A percentile compares a stretch with the other conserved stretches of the same genome.
Evolutionary conservation across 2,797 vertebrate species (phyloP).

Genomic region (Pempheris klunzingeri): DNA sequence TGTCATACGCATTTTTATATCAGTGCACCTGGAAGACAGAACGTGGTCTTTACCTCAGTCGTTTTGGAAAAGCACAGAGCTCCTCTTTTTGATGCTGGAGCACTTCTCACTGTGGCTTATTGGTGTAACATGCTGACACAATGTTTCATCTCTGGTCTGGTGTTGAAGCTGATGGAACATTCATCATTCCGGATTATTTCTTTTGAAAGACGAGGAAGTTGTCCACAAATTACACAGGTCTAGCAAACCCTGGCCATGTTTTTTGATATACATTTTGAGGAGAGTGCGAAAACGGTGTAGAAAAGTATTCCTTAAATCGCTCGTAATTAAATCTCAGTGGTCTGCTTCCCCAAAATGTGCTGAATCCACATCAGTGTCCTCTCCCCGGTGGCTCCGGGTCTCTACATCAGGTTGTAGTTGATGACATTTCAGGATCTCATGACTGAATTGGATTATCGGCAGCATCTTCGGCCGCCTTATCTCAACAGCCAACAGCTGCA

Average conservation of each 20-base stretch:
- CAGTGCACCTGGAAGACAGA: slow-evolving; percentile 9
- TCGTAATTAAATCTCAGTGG: not conserved
- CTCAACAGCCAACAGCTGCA: slow-evolving; percentile 34
- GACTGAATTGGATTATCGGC: slow-evolving; percentile 67
- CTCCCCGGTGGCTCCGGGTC: not conserved
- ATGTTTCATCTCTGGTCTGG: not conserved
- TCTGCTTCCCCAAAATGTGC: slow-evolving; percentile 2
- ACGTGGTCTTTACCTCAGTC: slow-evolving; percentile 12
- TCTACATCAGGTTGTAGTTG: slow-evolving; percentile 34
- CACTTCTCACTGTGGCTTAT: not conserved
- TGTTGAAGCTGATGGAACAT: not conserved
- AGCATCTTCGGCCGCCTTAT: slow-evolving; percentile 24
- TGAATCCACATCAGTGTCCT: not conserved
- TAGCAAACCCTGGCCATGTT: not conserved
- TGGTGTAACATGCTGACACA: slow-evolving; percentile 1
- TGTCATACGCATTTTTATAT: slow-evolving; percentile 22
- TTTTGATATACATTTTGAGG: not conserved
- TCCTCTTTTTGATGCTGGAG: not conserved
- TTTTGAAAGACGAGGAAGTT: not conserved
- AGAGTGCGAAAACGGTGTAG: not conserved
- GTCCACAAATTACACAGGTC: not conserved
- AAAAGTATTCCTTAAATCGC: not conserved
- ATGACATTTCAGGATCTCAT: slow-evolving; percentile 64
- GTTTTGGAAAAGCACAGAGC: not conserved
- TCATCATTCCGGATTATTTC: not conserved